Evolutionary conservation across 2,888 invertebrate genomes (phyloP).

Genomic region (Bruchidius siliquastri): DNA sequence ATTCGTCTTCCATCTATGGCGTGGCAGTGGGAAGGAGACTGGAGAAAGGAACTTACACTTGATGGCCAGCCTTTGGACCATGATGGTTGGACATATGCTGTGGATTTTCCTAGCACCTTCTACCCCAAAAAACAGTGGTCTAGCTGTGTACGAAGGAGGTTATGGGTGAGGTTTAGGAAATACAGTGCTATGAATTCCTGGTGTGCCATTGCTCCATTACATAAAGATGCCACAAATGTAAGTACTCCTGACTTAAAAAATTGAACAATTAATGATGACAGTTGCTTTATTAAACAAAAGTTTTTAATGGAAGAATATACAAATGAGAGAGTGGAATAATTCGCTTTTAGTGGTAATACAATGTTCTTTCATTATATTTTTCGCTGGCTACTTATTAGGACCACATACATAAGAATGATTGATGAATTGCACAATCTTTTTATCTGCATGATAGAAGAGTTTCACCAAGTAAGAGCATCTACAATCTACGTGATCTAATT

Average conservation of each 20-base stretch:
- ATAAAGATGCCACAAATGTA: conserved; percentile 80
- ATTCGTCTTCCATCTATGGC: conserved; percentile 88
- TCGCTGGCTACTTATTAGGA: no score
- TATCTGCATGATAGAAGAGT: no score
- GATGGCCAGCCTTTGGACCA: conserved; percentile 84
- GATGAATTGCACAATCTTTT: no score
- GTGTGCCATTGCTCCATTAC: conserved; percentile 85
- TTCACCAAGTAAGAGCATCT: no score
- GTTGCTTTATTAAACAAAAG: no score
- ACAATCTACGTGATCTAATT: no score
- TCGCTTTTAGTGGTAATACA: no score
- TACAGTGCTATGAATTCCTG: conserved; percentile 88
- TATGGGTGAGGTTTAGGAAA: conserved; percentile 83
- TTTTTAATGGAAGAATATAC: no score
- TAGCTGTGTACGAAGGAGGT: conserved; percentile 81
- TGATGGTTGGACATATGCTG: conserved; percentile 91
- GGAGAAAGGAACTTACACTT: conserved; percentile 76
- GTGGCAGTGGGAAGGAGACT: conserved; percentile 96
- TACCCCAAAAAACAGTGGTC: conserved; percentile 80
- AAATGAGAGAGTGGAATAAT: no score
- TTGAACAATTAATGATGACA: no score
- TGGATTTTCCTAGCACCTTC: conserved; percentile 85
- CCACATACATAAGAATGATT: no score
- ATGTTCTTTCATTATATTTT: no score
- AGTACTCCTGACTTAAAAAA: conserved; percentile 11